These are phyloP conservation scores for Chrysochloris asiatica DNA, from an alignment of 2,113 vertebrate species.

Conservation along the genomic window DNA sequence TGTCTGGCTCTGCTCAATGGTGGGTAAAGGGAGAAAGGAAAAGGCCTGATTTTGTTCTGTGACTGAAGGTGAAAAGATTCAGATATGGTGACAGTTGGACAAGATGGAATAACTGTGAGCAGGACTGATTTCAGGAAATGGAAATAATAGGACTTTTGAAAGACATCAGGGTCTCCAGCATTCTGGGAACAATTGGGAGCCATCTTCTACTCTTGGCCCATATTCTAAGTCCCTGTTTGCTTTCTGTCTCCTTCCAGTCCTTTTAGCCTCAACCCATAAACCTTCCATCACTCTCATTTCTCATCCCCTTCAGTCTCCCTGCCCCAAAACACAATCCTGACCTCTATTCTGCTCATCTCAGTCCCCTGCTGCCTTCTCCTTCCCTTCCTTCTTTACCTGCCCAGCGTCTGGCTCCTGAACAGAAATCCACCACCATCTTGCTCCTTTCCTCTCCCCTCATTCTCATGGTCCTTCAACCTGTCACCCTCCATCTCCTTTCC, in stretches of 20 bases:
- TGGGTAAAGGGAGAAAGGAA: constrained; percentile 38
- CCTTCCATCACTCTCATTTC: not conserved
- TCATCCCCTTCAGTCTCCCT: constrained; percentile 63
- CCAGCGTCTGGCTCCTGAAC: constrained; percentile 12
- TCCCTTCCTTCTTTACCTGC: too few relatives aligned
- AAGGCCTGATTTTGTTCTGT: not conserved
- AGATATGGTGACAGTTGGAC: not conserved
- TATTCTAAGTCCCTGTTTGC: not conserved
- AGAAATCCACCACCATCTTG: not conserved
- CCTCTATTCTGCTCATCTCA: constrained; percentile 1
- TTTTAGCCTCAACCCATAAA: not conserved
- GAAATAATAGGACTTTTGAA: not conserved
- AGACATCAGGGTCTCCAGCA: not conserved
- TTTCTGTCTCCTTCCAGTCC: not conserved
- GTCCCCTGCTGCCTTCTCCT: not conserved
- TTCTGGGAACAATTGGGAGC: not conserved
- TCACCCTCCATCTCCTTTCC: not conserved
- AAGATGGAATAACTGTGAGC: constrained; percentile 21
- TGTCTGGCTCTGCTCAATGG: not conserved
- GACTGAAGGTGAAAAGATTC: not conserved
- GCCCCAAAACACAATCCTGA: not conserved
- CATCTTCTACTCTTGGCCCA: not conserved
- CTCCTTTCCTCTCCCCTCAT: not conserved
- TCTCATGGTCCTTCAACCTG: not conserved
- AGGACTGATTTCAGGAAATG: not conserved